A percentile compares a stretch with the other conserved stretches of the same genome.
These are phyloP conservation scores for Holothuria scabra DNA, from an alignment of 53 echinoderm and acorn worm genomes.

Conservation along the genomic window DNA sequence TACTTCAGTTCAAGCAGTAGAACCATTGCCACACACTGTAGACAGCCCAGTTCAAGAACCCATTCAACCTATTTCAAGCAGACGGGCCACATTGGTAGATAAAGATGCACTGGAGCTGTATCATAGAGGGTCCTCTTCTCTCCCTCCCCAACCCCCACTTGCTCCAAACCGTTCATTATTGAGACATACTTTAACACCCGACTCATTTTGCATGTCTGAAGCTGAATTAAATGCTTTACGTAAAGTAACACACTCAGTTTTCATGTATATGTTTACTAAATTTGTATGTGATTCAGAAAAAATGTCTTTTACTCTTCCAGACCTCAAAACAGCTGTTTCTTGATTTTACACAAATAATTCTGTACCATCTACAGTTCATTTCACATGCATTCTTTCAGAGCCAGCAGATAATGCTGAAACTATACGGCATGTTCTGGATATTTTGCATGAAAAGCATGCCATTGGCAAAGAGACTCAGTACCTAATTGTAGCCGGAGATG, in stretches of 20 bases:
- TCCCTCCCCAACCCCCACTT: neutral
- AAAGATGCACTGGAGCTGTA: no score
- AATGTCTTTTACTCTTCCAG: neutral
- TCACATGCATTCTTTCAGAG: neutral
- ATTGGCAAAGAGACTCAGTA: no score
- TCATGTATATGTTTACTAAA: neutral
- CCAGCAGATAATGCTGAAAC: constrained; percentile 21
- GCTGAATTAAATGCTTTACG: neutral
- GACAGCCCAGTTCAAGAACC: neutral
- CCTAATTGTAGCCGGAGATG: constrained; percentile 52
- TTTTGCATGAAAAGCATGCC: constrained; percentile 10
- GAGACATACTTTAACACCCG: no score
- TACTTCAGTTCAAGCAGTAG: neutral
- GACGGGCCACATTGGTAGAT: no score
- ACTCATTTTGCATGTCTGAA: constrained; percentile 2
- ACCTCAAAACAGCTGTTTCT: constrained; percentile 1
- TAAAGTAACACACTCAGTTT: neutral
- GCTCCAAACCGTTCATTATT: no score
- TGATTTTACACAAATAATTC: neutral
- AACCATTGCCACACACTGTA: neutral
- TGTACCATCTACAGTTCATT: neutral
- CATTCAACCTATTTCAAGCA: no score
- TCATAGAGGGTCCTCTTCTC: no score
- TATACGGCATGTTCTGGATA: constrained; percentile 12
- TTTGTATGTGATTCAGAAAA: neutral